Evolutionary conservation across 1,140 invertebrate genomes (phyloP), one percentile per base, ranked within the genome.

Genomic region (Tetramorium alpestre): DNA sequence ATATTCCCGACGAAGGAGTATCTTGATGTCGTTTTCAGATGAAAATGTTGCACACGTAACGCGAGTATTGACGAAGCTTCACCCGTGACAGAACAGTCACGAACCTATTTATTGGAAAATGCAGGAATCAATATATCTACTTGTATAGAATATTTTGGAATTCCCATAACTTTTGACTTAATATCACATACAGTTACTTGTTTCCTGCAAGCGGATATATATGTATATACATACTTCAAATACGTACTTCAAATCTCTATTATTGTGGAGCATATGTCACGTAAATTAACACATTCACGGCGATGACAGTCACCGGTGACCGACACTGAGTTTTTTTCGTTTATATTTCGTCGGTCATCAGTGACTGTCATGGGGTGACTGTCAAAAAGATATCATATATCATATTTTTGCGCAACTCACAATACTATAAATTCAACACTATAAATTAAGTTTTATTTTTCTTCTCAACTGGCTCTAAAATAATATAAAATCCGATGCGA

Each of bases 1-100:
- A 25, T 67, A 85, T 85, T 85, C 62, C 62, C 82, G 60, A 25
- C 72, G 47, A 65, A 78, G 75, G 38, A 85, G 82, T 54, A 87
- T 49, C 67, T 85, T 62, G 60, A 87, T 75, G 86, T 87, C 86
- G 56, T 73, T 72, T 75, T 56, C 86, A 87, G 86, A 87, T 87
- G 82, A 85, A 87, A 87, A 87, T 85, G 67, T 70, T 81, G 80
- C 69, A 80, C 73, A 67, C 51, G 64, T 87, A 84, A 84, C 85
- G 77, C 47, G 78, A 49, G 44, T 84, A 87, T 87, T 62, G 86
- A 87, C 69, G 80, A 87, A 73, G 60, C 78, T 87, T 87, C 85
- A 87, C n/a, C 38, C 81, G 78, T 87, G 78, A 85, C 80, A 73
- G 60, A 62, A 70, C 47, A 47, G 58, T 54, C 56, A 49, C 28